A percentile compares a stretch with the other conserved stretches of the same genome.
phyloP scores from a whole-genome alignment of 1,140 invertebrate species.

The Chelonus insularis region DNA sequence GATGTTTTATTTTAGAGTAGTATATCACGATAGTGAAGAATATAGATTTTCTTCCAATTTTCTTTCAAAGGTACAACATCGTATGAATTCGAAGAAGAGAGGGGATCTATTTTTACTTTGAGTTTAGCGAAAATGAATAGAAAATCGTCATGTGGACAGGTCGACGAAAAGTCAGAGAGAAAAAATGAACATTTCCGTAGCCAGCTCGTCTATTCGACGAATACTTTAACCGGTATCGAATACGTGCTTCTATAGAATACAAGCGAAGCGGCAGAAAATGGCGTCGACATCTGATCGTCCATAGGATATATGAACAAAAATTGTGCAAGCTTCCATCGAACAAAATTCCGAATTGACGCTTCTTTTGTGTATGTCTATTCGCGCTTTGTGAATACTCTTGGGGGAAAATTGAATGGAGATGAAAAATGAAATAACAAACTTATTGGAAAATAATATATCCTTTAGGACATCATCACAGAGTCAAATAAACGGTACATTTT shows the following conservation, averaged over 20 bases:
- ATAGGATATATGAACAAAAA: constrained; percentile 1
- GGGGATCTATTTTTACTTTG: no score
- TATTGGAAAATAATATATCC: background rate
- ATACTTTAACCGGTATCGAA: background rate
- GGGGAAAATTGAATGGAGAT: background rate
- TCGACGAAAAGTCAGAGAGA: no score
- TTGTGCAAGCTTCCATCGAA: constrained; percentile 8
- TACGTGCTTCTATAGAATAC: background rate
- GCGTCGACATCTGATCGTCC: constrained; percentile 7
- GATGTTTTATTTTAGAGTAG: no score
- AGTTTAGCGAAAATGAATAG: no score
- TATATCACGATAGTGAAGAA: no score
- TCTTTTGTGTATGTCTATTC: background rate
- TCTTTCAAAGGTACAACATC: no score
- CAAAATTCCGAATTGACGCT: background rate
- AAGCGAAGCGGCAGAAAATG: constrained; percentile 8
- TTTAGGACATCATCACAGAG: no score
- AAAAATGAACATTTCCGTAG: no score
- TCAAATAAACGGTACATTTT: no score
- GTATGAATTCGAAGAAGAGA: no score
- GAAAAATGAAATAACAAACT: background rate
- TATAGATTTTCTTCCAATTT: no score
- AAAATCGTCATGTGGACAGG: no score
- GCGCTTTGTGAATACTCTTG: background rate
- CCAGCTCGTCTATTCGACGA: background rate